Base-by-base conservation (phyloP, 2,113 vertebrate species). In the Casuarius casuarius region DNA sequence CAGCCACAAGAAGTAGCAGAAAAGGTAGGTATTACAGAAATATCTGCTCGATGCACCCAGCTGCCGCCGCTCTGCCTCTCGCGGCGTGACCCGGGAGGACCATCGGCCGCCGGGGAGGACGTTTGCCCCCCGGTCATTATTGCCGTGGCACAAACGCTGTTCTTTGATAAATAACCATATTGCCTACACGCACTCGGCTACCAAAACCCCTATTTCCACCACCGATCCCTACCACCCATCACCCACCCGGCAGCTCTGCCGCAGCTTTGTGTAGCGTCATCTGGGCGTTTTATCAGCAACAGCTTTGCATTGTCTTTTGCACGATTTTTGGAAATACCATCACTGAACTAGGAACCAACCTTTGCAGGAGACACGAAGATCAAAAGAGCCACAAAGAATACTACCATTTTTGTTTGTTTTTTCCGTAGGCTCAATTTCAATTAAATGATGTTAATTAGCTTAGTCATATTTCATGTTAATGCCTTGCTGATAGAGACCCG, bases 241-340 rank as follows among this genome's bases (percentile, higher is more conserved):
- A 26, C 84, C 48, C 48, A 48, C 65, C 46, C 38, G 0, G 59
- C 44, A 29, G 61, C 18, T 19, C 0, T 4, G 65, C 5, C 1
- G 73, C 33, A 8, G 66, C 7, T 35, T 5, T 2, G 18, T 3
- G 21, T 56, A 6, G 62, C 33, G 0, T 9, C 0, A 0, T 51
- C 26, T 3, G 2, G 3, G 33, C 17, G 2, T 20, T 7, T 48
- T 13, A 49, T 18, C 58, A 35, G 29, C 66, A 7, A 7, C 29
- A n/a, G 2, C 44, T 4, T 19, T 1, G 7, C 23, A 2, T 6
- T 8, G 1, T 29, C 61, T 40, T 6, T 10, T 35, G 9, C 1
- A 1, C 6, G 40, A 18, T 4, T 15, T 8, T 12, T 17, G 73
- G 14, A 25, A 11, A 29, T 0, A 4, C 33, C 4, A 13, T 40